Base-by-base conservation (phyloP, 2,888 invertebrate genomes). In the Malacosoma neustria region DNA sequence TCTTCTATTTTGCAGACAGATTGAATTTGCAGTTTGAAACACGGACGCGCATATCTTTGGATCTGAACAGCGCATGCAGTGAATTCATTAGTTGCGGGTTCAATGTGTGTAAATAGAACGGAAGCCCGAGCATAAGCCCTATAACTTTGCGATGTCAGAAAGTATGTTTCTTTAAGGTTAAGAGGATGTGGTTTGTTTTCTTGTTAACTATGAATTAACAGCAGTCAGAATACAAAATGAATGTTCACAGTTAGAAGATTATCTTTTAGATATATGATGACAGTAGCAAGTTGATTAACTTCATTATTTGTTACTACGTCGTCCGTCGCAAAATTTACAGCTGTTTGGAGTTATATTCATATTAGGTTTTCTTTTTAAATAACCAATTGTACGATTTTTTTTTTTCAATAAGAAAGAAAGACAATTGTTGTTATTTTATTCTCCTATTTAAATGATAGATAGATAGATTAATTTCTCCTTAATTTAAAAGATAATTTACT, bases 21-120 rank as follows among this genome's bases (percentile, higher is more conserved):
- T 22, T 5, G 9, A 7, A 22, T 22, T 22, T 4, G 22, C 5
- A 22, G 5, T 7, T 22, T 22, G 22, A 22, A 22, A 22, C 70
- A 68, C 67, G 73, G 65, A 68, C 64, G 58, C 63, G 72, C 68
- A 70, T 82, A 82, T 82, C 79, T 72, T 71, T 72, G 52, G 69
- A 82, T 79, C 80, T 73, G 54, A 60, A 64, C 69, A 60, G 66
- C 68, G 65, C 59, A 60, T 57, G 57, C 54, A 60, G 71, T 76
- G 80, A 75, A 81, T 81, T 81, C 71, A 82, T 82, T 81, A 80
- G 61, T 57, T 39, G 51, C 50, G 51, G 48, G 40, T 54, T 65
- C 64, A 70, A 73, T 74, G 63, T 76, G 73, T 80, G 77, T 73
- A 79, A 80, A 72, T 75, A 63, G 81, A 81, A 80, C 82, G 82